Evolutionary conservation across 1,140 invertebrate species (phyloP).

Genomic region (Trachymyrmex septentrionalis): DNA sequence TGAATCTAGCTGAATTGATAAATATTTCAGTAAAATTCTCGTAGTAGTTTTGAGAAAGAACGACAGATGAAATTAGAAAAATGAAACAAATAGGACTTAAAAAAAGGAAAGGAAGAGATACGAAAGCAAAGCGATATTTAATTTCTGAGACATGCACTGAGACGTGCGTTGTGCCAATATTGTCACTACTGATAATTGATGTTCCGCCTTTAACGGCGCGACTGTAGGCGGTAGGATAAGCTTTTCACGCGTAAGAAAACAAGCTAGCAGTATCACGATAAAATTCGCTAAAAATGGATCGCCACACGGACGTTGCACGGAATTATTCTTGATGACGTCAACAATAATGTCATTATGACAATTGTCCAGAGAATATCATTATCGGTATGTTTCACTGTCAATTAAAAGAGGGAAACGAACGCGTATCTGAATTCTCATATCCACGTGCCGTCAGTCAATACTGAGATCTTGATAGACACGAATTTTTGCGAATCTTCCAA

Average conservation of each 20-base stretch:
- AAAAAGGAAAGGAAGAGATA: neutral
- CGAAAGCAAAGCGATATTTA: neutral
- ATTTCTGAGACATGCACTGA: neutral
- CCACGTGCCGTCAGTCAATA: neutral
- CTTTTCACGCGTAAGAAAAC: slow-evolving; percentile 14
- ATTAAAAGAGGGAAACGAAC: neutral
- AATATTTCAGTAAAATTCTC: too few relatives aligned
- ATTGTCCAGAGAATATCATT: slow-evolving; percentile 52
- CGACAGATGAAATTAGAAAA: neutral
- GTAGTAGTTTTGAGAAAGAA: too few relatives aligned
- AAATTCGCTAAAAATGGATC: slow-evolving; percentile 39
- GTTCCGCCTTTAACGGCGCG: neutral
- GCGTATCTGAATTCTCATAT: neutral
- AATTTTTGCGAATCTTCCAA: neutral
- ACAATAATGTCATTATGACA: slow-evolving; percentile 63
- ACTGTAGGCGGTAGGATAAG: slow-evolving; percentile 12
- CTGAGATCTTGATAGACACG: neutral
- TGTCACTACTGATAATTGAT: slow-evolving; percentile 25
- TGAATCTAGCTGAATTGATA: too few relatives aligned
- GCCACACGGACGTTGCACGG: neutral
- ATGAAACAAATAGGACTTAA: neutral
- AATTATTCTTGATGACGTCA: slow-evolving; percentile 56
- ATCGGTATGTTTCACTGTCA: slow-evolving; percentile 37
- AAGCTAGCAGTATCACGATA: neutral
- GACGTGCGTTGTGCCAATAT: neutral